A percentile compares a stretch with the other conserved stretches of the same genome.
Conservation (phyloP, 1,140 invertebrate species). For the Platyscapa corneri region DNA sequence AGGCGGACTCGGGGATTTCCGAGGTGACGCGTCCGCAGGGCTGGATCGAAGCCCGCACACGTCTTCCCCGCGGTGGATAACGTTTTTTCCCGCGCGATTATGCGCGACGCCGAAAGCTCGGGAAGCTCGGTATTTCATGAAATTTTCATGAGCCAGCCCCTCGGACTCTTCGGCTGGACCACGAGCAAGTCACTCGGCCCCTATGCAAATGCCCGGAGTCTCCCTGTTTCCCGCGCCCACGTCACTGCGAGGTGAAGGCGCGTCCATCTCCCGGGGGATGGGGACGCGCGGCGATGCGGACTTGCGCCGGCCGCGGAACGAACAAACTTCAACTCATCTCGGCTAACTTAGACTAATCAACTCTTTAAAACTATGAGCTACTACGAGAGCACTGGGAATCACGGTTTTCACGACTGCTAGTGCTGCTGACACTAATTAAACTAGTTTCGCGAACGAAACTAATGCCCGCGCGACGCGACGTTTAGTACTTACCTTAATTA, state of each 20-base stretch:
- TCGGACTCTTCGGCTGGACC: not conserved
- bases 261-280: no score
- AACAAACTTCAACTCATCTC: not conserved
- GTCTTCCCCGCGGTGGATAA: no score
- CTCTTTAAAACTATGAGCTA: not conserved
- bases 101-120: not conserved
- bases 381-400: not conserved
- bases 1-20: slow-evolving; percentile 29
- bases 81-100: not conserved
- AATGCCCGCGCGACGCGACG: not conserved
- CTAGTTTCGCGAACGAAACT: not conserved
- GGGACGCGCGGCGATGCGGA: no score
- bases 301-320: no score
- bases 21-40: slow-evolving; percentile 19
- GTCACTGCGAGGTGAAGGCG: no score
- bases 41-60: slow-evolving; percentile 15
- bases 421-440: not conserved
- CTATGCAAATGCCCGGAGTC: no score
- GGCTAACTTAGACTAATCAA: not conserved
- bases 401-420: not conserved
- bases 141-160: slow-evolving; percentile 23
- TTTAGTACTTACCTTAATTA: not conserved
- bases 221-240: no score
- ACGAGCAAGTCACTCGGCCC: not conserved
- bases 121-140: slow-evolving; percentile 33